Evolutionary conservation across 2,888 invertebrate species (phyloP).

Genomic region (Cephus rjabovi): DNA sequence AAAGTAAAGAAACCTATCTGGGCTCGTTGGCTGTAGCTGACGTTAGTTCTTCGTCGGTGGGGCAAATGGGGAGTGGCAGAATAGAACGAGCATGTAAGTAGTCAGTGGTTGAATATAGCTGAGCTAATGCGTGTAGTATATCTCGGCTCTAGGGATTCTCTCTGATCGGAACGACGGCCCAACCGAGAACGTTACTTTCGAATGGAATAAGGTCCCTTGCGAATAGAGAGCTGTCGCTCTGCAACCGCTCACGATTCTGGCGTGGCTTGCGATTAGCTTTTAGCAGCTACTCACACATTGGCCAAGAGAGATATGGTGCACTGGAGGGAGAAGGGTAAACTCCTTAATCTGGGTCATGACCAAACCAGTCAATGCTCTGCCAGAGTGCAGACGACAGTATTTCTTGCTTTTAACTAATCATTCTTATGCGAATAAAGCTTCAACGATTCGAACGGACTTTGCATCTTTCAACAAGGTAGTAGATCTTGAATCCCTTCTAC

Average conservation of each 20-base stretch:
- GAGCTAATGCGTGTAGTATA: background rate
- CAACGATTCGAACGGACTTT: background rate
- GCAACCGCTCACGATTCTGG: background rate
- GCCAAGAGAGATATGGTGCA: background rate
- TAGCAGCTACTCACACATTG: background rate
- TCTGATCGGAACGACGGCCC: background rate
- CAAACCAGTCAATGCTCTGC: conserved; percentile 38
- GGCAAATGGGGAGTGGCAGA: conserved; percentile 13
- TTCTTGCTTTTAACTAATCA: conserved; percentile 1
- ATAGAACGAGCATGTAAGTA: background rate
- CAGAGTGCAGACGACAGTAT: conserved; percentile 10
- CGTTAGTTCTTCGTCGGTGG: conserved; percentile 15
- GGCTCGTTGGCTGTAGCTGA: conserved; percentile 13
- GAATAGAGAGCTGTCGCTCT: background rate
- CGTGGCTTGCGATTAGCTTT: background rate
- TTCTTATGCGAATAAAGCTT: background rate
- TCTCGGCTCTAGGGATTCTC: background rate
- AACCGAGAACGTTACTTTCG: background rate
- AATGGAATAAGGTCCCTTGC: background rate
- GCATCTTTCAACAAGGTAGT: background rate
- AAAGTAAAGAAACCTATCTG: conserved; percentile 22
- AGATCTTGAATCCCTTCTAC: background rate
- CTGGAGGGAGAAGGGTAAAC: conserved; percentile 33
- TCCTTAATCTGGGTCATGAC: conserved; percentile 38
- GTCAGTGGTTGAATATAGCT: background rate